Evolutionary conservation across 2,888 invertebrate genomes (phyloP), one percentile per base, ranked within the genome.

Genomic region (Nemoura dubitans): DNA sequence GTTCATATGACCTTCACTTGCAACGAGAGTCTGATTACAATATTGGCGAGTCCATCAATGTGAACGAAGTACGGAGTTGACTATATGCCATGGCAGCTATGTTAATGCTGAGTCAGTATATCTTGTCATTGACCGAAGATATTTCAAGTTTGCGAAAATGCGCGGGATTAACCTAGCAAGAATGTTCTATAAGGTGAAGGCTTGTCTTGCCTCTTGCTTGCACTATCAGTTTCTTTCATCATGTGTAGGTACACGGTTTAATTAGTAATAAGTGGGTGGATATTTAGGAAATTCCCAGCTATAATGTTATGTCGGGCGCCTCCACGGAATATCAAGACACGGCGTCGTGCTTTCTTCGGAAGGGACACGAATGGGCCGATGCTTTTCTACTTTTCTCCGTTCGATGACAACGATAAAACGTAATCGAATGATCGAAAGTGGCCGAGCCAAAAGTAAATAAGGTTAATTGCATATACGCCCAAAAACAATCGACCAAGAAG

Each of bases 401-500:
- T 59, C 59, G 59, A 59, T 59, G 59, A 59, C 59, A 59, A 59
- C 59, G 59, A 59, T 59, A 59, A 59, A 14, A 59, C 59, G 59
- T 59, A 21, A 59, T 59, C 59, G 59, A 59, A 59, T 59, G 59
- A 59, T 59, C 59, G 59, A 59, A 59, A 59, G 59, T 59, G 59
- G 59, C 21, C 59, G 78, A 78, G 25, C 78, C 5, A 14, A 59
- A 78, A 26, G 28, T 26, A 78, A 78, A 78, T 27, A 26, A 78
- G 27, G 26, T 78, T 78, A 78, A 78, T 78, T 78, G 28, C n/a
- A n/a, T 26, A 78, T 78, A 27, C 78, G 78, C 78, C 78, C 26
- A 78, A 78, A 78, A 78, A 78, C 78, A 78, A 78, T 78, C 78
- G 78, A 3, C 27, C 28, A n/a, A 78, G 78, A 25, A 26, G 78